phyloP scores from a whole-genome alignment of 2,888 invertebrate genomes.

The Eilema depressum region DNA sequence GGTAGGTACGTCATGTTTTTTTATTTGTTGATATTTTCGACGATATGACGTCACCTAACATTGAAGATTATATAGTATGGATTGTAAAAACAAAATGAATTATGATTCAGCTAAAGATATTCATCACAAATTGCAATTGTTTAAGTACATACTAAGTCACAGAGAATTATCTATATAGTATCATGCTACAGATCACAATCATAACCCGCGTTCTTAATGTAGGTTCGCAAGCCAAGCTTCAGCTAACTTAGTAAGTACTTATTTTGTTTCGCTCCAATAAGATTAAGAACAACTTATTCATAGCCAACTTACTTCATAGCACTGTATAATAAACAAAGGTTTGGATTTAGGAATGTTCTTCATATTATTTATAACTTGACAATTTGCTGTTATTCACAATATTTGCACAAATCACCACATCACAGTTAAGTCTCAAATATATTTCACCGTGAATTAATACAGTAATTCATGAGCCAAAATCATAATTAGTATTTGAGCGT shows the following conservation, averaged over 20 bases:
- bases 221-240: constrained; percentile 18
- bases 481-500: constrained; percentile 47
- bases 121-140: neutral
- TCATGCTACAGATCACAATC: constrained; percentile 9
- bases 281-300: constrained; percentile 40
- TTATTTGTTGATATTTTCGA: neutral
- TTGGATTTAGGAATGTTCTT: constrained; percentile 76
- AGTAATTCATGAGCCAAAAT: constrained; percentile 42
- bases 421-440: constrained; percentile 30
- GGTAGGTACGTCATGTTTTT: neutral
- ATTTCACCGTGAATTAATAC: constrained; percentile 30
- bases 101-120: neutral
- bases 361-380: constrained; percentile 60
- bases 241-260: constrained; percentile 37
- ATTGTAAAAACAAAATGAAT: constrained; percentile 2
- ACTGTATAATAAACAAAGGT: constrained; percentile 87
- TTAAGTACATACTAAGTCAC: neutral
- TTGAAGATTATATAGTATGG: neutral
- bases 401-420: constrained; percentile 47
- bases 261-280: constrained; percentile 62
- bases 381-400: constrained; percentile 23
- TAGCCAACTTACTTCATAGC: constrained; percentile 87
- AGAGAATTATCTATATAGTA: neutral
- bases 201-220: constrained; percentile 16
- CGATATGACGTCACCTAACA: constrained; percentile 9